These are phyloP conservation scores for Diglossa brunneiventris DNA, from an alignment of 2,113 vertebrate genomes.

Conservation along the genomic window DNA sequence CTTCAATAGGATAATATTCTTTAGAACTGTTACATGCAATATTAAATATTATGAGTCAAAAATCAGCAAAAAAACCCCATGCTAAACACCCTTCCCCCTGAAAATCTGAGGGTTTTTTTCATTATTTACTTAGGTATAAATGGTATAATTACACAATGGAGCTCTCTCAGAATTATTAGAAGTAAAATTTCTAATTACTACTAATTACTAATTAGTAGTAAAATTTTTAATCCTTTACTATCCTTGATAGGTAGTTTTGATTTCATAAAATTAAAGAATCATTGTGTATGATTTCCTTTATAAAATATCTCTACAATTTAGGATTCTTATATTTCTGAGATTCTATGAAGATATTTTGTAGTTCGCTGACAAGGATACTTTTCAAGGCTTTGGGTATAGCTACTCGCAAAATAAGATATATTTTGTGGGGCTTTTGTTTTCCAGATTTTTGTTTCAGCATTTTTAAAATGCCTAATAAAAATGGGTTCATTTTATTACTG, in stretches of 20 bases:
- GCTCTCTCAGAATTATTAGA: neutral
- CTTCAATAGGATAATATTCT: neutral
- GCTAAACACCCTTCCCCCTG: accelerated
- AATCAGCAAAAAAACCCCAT: accelerated
- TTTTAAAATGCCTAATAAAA: neutral
- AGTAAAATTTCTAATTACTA: neutral
- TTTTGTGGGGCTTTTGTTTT: neutral
- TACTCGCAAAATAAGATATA: neutral
- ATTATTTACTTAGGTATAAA: neutral
- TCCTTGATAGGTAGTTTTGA: neutral
- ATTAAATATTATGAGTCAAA: neutral
- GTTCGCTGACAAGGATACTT: neutral
- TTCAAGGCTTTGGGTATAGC: neutral
- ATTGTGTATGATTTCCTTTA: neutral
- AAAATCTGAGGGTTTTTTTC: neutral
- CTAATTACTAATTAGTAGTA: too few species aligned
- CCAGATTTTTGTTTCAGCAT: neutral
- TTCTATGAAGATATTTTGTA: neutral
- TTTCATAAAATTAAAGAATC: neutral
- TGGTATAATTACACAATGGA: neutral
- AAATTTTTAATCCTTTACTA: neutral
- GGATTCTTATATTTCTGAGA: neutral
- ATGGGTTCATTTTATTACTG: neutral
- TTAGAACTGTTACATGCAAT: neutral
- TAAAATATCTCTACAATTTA: neutral